A percentile compares a stretch with the other conserved stretches of the same genome.
Conservation (phyloP, 1,140 invertebrate species). For the Hyphantria cunea region DNA sequence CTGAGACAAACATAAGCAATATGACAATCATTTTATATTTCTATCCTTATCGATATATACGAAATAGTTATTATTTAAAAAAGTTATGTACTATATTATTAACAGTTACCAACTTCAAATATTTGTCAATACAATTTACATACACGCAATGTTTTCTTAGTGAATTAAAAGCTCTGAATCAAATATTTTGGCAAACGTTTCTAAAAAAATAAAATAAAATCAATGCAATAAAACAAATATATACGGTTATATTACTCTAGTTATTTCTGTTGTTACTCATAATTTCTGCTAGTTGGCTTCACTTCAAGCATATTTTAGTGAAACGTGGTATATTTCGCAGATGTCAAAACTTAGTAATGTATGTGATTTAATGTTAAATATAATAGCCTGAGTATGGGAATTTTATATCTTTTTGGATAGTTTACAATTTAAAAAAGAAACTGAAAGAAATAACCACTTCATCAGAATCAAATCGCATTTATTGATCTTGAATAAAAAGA, state of each 20-base stretch:
- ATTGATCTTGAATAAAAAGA: too few species aligned
- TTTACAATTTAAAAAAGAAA: not conserved
- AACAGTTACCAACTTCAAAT: not conserved
- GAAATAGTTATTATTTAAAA: too few species aligned
- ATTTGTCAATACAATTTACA: not conserved
- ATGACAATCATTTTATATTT: too few species aligned
- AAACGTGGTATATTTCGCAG: not conserved
- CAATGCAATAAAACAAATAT: conserved; percentile 1
- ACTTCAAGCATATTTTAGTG: conserved; percentile 9
- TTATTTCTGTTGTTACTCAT: conserved; percentile 10
- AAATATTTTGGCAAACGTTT: conserved; percentile 2
- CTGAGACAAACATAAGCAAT: too few species aligned
- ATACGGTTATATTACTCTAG: not conserved
- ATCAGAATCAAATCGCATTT: too few species aligned
- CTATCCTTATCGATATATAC: too few species aligned
- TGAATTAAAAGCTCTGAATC: not conserved
- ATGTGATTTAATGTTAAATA: conserved; percentile 6
- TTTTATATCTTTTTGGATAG: not conserved
- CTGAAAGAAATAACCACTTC: too few species aligned
- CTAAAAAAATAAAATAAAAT: not conserved
- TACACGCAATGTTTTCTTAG: too few species aligned
- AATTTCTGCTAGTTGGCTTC: conserved; percentile 14
- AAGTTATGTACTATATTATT: too few species aligned
- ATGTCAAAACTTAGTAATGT: conserved; percentile 10
- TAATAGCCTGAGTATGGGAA: not conserved